A percentile compares a stretch with the other conserved stretches of the same genome.
phyloP scores from a whole-genome alignment of 2,113 vertebrate species.

The Lophura nycthemera region DNA sequence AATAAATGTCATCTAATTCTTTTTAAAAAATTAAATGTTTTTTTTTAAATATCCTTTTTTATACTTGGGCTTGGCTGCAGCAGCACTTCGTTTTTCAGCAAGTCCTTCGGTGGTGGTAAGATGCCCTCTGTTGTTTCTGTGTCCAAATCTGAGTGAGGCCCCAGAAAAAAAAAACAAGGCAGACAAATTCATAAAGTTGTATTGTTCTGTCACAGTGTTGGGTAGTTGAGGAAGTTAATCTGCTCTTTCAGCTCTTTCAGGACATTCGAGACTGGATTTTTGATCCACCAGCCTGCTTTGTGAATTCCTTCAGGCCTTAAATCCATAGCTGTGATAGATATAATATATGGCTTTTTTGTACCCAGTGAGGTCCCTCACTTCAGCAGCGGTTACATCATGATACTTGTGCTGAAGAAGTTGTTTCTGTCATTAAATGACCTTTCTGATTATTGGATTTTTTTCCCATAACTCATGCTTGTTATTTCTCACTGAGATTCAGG shows the following conservation, averaged over 20 bases:
- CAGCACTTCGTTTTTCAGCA: neutral
- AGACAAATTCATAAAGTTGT: neutral
- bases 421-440: constrained; percentile 54
- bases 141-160: neutral
- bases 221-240: neutral
- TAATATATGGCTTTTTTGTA: constrained; percentile 12
- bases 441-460: constrained; percentile 41
- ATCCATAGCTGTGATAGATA: neutral
- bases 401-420: constrained; percentile 30
- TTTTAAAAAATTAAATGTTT: neutral
- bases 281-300: neutral
- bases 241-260: constrained; percentile 17
- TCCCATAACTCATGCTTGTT: constrained; percentile 48
- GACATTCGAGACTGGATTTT: neutral
- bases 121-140: neutral
- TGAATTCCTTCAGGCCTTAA: constrained; percentile 25
- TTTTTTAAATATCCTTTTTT: neutral
- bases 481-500: constrained; percentile 42
- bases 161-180: neutral
- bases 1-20: neutral
- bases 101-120: neutral
- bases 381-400: neutral
- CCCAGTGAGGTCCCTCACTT: neutral
- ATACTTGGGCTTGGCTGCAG: neutral
- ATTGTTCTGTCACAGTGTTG: neutral